These are phyloP conservation scores for Icerya purchasi DNA, from an alignment of 2,888 invertebrate genomes.

Conservation along the genomic window DNA sequence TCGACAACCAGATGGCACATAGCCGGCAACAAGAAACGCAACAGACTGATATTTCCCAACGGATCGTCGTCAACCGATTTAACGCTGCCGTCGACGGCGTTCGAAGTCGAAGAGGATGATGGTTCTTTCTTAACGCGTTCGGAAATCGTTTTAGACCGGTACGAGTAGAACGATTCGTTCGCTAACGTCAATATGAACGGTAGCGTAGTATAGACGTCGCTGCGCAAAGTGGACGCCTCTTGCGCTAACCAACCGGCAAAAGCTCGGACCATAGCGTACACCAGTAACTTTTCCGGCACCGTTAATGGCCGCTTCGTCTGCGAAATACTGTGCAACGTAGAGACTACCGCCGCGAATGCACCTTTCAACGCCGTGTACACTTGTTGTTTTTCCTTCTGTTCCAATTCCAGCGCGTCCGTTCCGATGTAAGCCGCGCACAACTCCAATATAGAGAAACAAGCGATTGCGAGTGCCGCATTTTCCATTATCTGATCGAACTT, in stretches of 20 bases:
- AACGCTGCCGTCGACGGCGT: constrained; percentile 17
- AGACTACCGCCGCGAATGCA: constrained; percentile 61
- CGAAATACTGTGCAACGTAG: constrained; percentile 46
- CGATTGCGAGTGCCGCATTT: constrained; percentile 54
- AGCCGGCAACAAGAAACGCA: constrained; percentile 67
- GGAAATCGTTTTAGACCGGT: constrained; percentile 40
- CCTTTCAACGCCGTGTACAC: constrained; percentile 75
- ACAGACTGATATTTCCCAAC: constrained; percentile 42
- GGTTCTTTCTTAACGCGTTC: constrained; percentile 40
- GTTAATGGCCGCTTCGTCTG: constrained; percentile 45
- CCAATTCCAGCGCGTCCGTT: constrained; percentile 58
- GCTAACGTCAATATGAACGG: constrained; percentile 60
- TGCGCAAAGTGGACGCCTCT: constrained; percentile 69
- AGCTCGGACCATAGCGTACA: constrained; percentile 66
- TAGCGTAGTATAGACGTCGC: constrained; percentile 55
- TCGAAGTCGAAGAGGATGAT: constrained; percentile 17
- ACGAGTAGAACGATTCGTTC: constrained; percentile 61
- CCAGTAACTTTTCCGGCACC: constrained; percentile 48
- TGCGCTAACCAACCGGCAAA: constrained; percentile 76
- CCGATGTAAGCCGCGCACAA: constrained; percentile 56
- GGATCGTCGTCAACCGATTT: constrained; percentile 28
- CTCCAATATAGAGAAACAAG: constrained; percentile 64
- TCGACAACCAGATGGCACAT: constrained; percentile 80
- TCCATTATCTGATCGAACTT: constrained; percentile 48
- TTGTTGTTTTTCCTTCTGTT: constrained; percentile 76